phyloP scores from a whole-genome alignment of 37 sponge, comb jelly and placozoan genomes.

The Aplysina aerophoba region DNA sequence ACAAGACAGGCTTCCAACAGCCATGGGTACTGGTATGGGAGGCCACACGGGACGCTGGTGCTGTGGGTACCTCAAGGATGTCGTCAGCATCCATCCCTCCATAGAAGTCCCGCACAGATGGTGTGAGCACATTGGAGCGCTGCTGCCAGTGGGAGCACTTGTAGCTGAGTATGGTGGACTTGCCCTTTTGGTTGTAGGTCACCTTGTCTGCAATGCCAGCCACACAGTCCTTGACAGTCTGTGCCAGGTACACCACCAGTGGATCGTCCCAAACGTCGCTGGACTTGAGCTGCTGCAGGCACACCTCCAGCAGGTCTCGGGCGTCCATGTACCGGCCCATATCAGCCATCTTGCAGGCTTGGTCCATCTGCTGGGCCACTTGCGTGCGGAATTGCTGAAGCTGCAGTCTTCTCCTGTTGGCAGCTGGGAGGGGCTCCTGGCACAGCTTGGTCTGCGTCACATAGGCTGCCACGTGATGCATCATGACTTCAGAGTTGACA shows the following conservation, averaged over 20 bases:
- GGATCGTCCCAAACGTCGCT: slow-evolving; percentile 31
- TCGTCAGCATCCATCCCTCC: not conserved
- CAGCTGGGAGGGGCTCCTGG: slow-evolving; percentile 44
- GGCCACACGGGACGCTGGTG: not conserved
- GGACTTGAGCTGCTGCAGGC: slow-evolving; percentile 28
- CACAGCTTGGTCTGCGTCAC: slow-evolving; percentile 45
- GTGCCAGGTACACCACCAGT: slow-evolving; percentile 57
- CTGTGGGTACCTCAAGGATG: not conserved
- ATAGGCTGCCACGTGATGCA: not conserved
- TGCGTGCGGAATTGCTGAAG: slow-evolving; percentile 67
- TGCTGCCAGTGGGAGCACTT: slow-evolving; percentile 78
- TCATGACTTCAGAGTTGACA: slow-evolving; percentile 33
- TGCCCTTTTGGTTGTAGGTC: slow-evolving; percentile 65
- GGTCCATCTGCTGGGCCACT: slow-evolving; percentile 55
- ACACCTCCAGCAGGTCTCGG: slow-evolving; percentile 42
- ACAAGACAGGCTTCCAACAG: not conserved
- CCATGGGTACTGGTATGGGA: not conserved
- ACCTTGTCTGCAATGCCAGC: slow-evolving; percentile 59
- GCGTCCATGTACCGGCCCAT: slow-evolving; percentile 62
- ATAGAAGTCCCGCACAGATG: slow-evolving; percentile 9
- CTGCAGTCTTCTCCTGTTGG: slow-evolving; percentile 45
- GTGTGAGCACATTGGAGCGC: slow-evolving; percentile 50
- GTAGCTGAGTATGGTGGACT: slow-evolving; percentile 57
- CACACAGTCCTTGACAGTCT: slow-evolving; percentile 66
- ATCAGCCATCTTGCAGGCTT: slow-evolving; percentile 64